These are phyloP conservation scores for Neodiprion fabricii DNA, from an alignment of 1,140 invertebrate genomes.

Conservation along the genomic window DNA sequence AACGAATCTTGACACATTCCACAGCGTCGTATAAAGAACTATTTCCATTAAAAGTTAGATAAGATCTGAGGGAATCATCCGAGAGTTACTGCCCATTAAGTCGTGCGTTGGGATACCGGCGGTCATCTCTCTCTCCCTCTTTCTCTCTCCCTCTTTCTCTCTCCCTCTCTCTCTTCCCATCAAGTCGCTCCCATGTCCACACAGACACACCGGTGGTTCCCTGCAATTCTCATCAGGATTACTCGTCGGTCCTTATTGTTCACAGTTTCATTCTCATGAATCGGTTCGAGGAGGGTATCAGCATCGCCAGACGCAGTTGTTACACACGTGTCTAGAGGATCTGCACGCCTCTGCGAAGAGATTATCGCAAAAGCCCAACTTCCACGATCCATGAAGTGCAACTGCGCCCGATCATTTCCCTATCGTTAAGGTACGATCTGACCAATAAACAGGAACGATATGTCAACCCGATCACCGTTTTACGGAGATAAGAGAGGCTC, in stretches of 20 bases:
- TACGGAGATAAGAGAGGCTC: no score
- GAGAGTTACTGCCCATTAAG: conserved; percentile 7
- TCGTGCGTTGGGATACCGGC: not conserved
- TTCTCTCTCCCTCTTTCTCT: no score
- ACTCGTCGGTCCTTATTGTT: not conserved
- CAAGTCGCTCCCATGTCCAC: not conserved
- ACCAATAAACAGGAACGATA: no score
- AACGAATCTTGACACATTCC: conserved; percentile 5
- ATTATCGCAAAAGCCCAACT: no score
- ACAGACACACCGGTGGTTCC: not conserved
- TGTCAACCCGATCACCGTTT: no score
- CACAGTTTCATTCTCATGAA: not conserved
- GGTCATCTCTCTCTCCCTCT: not conserved
- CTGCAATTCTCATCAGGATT: conserved; percentile 2
- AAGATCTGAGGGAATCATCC: conserved; percentile 1
- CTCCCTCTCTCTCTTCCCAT: no score
- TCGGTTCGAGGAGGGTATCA: not conserved
- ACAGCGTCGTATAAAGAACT: not conserved
- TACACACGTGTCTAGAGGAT: no score
- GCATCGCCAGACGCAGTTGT: no score
- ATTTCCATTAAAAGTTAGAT: conserved; percentile 8
- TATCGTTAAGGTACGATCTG: no score
- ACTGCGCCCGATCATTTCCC: no score
- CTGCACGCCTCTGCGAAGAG: no score
- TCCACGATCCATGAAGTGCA: no score